Evolutionary conservation across 2,113 vertebrate genomes (phyloP).

Genomic region (Rhinichthys klamathensis): DNA sequence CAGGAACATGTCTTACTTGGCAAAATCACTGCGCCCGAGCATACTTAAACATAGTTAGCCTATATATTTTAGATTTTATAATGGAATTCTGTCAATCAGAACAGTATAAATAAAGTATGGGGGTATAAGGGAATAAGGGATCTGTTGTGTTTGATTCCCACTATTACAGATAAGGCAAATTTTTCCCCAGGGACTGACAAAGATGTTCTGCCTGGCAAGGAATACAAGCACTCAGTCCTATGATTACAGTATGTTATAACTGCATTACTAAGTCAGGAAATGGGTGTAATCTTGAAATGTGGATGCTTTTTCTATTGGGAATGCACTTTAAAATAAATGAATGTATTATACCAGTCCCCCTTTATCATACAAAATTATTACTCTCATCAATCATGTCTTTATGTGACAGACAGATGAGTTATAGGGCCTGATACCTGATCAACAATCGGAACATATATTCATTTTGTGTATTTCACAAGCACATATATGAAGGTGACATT

Average conservation of each 20-base stretch:
- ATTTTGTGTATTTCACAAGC: neutral
- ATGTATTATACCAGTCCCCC: neutral
- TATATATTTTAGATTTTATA: neutral
- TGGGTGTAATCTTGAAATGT: neutral
- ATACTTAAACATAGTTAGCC: neutral
- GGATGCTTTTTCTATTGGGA: neutral
- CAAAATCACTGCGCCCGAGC: neutral
- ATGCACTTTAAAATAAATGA: neutral
- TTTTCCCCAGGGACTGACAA: neutral
- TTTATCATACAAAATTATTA: constrained; percentile 2
- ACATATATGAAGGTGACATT: neutral
- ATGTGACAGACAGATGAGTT: neutral
- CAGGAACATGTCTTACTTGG: no score
- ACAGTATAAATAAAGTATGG: neutral
- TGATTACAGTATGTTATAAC: neutral
- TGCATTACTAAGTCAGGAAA: neutral
- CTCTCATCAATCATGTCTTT: neutral
- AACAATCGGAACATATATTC: neutral
- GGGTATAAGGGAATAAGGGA: neutral
- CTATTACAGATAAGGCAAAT: neutral
- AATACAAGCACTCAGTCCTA: neutral
- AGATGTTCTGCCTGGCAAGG: neutral
- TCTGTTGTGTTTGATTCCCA: neutral
- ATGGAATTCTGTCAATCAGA: neutral
- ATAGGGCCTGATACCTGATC: neutral